Conservation (phyloP, 2,797 vertebrate species). For the Merluccius polli region DNA sequence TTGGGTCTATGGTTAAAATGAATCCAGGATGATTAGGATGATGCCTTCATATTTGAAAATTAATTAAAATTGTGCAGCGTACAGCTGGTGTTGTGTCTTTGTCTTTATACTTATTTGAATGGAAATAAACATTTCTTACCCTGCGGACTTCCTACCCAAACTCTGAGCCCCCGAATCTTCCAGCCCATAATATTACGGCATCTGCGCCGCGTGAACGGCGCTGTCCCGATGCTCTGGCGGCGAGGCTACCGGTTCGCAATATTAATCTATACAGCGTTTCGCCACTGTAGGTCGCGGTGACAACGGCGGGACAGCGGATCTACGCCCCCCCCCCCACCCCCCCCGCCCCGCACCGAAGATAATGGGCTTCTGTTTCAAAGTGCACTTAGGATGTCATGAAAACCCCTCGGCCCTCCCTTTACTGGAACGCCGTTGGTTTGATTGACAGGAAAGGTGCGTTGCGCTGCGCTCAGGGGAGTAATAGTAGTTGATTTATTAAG, state of each 20-base stretch:
- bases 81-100: neutral
- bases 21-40: too few species aligned
- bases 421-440: neutral
- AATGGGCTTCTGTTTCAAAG: neutral
- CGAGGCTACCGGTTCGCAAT: neutral
- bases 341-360: neutral
- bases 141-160: neutral
- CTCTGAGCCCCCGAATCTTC: neutral
- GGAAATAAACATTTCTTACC: neutral
- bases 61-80: too few species aligned
- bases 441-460: neutral
- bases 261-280: neutral
- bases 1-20: neutral
- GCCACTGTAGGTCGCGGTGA: neutral
- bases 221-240: neutral
- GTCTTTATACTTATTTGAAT: neutral
- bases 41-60: too few species aligned
- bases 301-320: neutral
- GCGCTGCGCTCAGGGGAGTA: neutral
- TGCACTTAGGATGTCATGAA: neutral
- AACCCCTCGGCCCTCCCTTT: neutral
- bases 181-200: neutral
- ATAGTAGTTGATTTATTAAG: neutral
- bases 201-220: neutral
- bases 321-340: neutral